Percentiles rank a stretch among this genome's conserved stretches.
These are phyloP conservation scores for Hesperophylax magnus DNA, from an alignment of 1,140 invertebrate genomes.

Conservation along the genomic window DNA sequence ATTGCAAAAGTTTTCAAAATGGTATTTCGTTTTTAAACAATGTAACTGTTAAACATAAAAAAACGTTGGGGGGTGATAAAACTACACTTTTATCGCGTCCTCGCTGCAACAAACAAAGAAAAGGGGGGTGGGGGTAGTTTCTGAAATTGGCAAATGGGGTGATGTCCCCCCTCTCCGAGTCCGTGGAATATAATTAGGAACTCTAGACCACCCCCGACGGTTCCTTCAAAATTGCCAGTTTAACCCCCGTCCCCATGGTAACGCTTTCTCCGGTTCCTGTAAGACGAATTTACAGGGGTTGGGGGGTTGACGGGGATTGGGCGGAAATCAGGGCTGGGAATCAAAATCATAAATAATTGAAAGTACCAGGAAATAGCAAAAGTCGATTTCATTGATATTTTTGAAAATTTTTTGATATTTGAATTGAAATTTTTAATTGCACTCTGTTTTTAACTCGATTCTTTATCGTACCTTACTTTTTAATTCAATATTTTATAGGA, in stretches of 20 bases:
- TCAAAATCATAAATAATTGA: neutral
- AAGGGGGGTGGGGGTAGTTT: neutral
- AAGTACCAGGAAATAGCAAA: neutral
- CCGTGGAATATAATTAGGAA: slow-evolving; percentile 1
- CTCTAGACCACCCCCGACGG: neutral
- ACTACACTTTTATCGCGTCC: too few species aligned
- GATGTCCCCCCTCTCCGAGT: neutral
- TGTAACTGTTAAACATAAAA: too few species aligned
- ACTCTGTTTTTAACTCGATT: too few species aligned
- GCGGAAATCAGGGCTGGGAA: neutral
- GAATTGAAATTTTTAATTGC: too few species aligned
- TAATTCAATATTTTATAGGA: too few species aligned
- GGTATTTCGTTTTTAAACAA: too few species aligned
- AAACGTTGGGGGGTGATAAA: too few species aligned
- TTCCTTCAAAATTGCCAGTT: slow-evolving; percentile 47
- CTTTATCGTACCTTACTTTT: too few species aligned
- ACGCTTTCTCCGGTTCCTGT: slow-evolving; percentile 50
- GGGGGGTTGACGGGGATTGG: neutral
- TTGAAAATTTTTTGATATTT: too few species aligned
- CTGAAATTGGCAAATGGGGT: neutral
- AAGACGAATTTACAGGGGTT: slow-evolving; percentile 45
- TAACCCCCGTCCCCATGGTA: slow-evolving; percentile 39
- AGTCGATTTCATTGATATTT: too few species aligned
- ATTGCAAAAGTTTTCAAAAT: too few species aligned
- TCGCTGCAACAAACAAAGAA: neutral